Percentiles rank a stretch among this genome's conserved stretches.
These are phyloP conservation scores for Chiloscyllium plagiosum DNA, from an alignment of 2,113 vertebrate species.

Conservation along the genomic window DNA sequence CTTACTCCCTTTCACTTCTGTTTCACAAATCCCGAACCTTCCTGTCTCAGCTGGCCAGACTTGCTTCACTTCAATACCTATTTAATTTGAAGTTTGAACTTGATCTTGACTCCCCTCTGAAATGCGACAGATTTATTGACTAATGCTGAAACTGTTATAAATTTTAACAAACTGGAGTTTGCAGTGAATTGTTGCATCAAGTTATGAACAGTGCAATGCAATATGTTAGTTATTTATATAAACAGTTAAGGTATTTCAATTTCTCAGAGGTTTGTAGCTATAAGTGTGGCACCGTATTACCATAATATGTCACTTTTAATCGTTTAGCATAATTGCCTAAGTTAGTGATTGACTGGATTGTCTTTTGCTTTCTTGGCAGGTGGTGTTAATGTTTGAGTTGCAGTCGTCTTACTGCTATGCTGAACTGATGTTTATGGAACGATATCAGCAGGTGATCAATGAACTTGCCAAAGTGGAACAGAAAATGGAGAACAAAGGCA, in stretches of 20 bases:
- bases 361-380: slow-evolving; percentile 55
- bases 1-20: too few relatives aligned
- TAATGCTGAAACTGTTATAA: background rate
- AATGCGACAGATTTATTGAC: background rate
- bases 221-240: background rate
- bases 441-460: slow-evolving; percentile 73
- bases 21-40: too few relatives aligned
- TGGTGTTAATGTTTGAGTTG: slow-evolving; percentile 77
- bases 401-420: slow-evolving; percentile 68
- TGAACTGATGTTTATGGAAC: slow-evolving; percentile 85
- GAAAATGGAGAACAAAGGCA: slow-evolving; percentile 78
- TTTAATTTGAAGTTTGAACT: background rate
- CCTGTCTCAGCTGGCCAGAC: background rate
- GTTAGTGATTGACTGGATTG: background rate
- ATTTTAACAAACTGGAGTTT: background rate
- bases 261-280: background rate
- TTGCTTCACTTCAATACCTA: background rate
- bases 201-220: background rate
- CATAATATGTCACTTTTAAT: background rate
- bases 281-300: too few relatives aligned
- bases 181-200: background rate
- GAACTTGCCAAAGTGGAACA: slow-evolving; percentile 82
- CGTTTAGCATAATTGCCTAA: background rate
- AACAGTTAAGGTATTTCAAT: background rate
- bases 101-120: background rate